Conservation (phyloP, 2,797 vertebrate genomes). For the Lithobates sylvaticus region DNA sequence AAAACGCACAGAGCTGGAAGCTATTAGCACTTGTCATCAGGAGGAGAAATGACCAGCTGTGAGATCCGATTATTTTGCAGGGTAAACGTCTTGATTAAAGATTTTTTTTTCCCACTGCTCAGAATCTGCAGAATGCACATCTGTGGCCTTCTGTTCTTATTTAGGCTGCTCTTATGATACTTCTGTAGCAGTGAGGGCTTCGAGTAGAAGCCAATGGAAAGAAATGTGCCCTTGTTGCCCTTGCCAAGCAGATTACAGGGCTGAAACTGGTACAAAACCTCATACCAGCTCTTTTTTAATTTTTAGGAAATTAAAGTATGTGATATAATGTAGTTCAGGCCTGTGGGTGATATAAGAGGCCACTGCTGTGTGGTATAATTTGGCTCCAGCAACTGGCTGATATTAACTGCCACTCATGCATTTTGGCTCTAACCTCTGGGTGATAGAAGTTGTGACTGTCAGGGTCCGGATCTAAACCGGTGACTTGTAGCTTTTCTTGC, state of each 20-base stretch:
- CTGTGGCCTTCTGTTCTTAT: not conserved
- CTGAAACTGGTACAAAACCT: not conserved
- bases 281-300: not conserved
- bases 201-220: not conserved
- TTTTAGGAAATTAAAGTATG: not conserved
- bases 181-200: not conserved
- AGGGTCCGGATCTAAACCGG: too few species aligned
- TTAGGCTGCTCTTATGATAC: not conserved
- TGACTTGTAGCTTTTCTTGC: too few species aligned
- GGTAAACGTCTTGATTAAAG: constrained; percentile 44
- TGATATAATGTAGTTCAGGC: too few species aligned
- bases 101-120: not conserved
- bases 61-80: constrained; percentile 42
- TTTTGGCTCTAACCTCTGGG: too few species aligned
- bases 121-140: not conserved
- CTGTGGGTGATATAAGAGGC: too few species aligned
- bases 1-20: not conserved
- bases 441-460: too few species aligned
- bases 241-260: not conserved
- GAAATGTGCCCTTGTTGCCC: too few species aligned
- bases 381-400: too few species aligned
- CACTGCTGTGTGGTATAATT: too few species aligned
- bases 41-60: constrained; percentile 33
- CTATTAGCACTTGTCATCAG: constrained; percentile 34
- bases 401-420: too few species aligned